Evolutionary conservation across 2,113 vertebrate genomes (phyloP), one percentile per base, ranked within the genome.

Genomic region (Rhipidura dahli): DNA sequence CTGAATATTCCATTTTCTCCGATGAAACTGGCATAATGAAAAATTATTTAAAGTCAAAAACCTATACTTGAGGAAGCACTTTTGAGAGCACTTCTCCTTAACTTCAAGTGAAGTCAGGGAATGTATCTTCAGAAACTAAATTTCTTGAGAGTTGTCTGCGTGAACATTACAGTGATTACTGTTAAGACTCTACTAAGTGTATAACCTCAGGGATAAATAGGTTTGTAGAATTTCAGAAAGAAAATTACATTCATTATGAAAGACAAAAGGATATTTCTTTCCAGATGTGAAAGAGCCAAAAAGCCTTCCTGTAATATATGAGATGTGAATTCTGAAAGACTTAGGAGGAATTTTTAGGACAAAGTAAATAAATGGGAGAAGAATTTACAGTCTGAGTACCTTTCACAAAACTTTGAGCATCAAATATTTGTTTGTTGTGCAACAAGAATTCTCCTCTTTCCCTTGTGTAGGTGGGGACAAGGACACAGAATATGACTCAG

Each of bases 41-140:
- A 44, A 90, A 72, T 24, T 76, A 80, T 68, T 87, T 69, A 49
- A 90, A 96, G 75, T 69, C 71, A 86, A 92, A 66, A 92, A 90
- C 5, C 40, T 79, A 49, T 33, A 61, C 53, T 53, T 73, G 26
- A 92, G 54, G 30, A 68, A 91, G 15, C n/a, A 49, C 76, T 93
- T 89, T 37, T 2, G 2, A 95, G 49, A 77, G 73, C 50, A 77
- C 59, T 93, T 71, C 69, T 88, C 49, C 63, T 26, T 72, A 70
- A 24, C n/a, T 57, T 88, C 50, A 83, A 83, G 93, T 93, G 90
- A 89, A 93, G 51, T 56, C 79, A 88, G 16, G 6, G 47, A 69
- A 91, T 21, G 1, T 30, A 91, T 44, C n/a, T 59, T 87, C 53
- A 71, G 61, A 87, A 96, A 44, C 10, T 94, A 68, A 71, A 79